Percentiles rank a stretch among this genome's conserved stretches.
phyloP scores from a whole-genome alignment of 1,140 invertebrate species.

The Atta cephalotes region DNA sequence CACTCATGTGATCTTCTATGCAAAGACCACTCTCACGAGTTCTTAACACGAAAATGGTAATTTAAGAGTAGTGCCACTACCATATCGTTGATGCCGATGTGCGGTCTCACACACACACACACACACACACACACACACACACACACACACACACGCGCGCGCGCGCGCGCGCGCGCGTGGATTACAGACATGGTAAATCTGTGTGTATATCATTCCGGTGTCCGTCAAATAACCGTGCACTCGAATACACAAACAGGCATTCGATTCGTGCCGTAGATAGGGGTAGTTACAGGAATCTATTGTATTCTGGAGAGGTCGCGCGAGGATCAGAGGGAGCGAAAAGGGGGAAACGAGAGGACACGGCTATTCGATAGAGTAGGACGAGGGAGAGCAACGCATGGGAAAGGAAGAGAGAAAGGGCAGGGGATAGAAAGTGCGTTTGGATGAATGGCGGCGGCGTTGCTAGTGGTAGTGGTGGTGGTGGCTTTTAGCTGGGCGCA shows the following conservation, averaged over 20 bases:
- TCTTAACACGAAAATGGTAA: constrained; percentile 53
- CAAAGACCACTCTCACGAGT: constrained; percentile 1
- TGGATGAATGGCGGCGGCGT: constrained; percentile 73
- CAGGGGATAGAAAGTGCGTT: constrained; percentile 71
- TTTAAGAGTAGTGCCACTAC: constrained; percentile 28
- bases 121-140: no score
- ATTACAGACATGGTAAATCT: constrained; percentile 18
- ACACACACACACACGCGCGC: no score
- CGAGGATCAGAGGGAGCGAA: constrained; percentile 56
- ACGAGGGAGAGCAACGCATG: constrained; percentile 65
- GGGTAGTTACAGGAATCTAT: constrained; percentile 81
- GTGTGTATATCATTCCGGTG: constrained; percentile 65
- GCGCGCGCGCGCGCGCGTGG: background rate
- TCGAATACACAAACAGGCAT: constrained; percentile 80
- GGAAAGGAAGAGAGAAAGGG: constrained; percentile 38
- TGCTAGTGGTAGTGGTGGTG: constrained; percentile 67
- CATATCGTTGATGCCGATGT: constrained; percentile 5
- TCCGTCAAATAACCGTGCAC: constrained; percentile 81
- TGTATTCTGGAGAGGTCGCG: constrained; percentile 79
- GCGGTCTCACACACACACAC: background rate
- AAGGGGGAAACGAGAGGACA: constrained; percentile 52
- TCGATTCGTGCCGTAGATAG: constrained; percentile 79
- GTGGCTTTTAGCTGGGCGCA: constrained; percentile 77
- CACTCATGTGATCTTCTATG: background rate
- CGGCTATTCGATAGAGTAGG: constrained; percentile 41